A percentile compares a stretch with the other conserved stretches of the same genome.
Conservation (phyloP, 2,113 vertebrate genomes). For the Galbula dea region DNA sequence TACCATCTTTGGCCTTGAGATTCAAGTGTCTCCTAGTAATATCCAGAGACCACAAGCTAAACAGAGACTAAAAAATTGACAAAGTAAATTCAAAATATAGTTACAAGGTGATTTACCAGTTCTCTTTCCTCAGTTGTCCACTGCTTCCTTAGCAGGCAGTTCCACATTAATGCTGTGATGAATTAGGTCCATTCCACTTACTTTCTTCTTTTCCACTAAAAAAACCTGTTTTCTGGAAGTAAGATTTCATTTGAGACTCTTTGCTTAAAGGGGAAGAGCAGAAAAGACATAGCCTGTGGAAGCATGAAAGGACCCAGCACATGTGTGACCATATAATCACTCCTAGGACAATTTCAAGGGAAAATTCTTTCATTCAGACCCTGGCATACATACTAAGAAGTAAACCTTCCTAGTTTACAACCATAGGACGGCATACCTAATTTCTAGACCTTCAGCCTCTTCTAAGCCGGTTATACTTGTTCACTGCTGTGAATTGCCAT, state of each 20-base stretch:
- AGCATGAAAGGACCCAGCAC: not conserved
- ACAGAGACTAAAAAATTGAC: not conserved
- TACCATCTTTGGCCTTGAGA: not conserved
- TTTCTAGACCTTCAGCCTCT: not conserved
- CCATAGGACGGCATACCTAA: not conserved
- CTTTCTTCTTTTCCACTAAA: not conserved
- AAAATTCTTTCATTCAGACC: not conserved
- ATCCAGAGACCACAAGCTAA: not conserved
- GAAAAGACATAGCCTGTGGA: not conserved
- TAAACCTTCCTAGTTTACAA: not conserved
- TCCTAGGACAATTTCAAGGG: not conserved
- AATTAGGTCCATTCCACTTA: not conserved
- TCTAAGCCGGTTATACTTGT: not conserved
- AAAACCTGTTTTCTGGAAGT: not conserved
- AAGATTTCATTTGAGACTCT: not conserved
- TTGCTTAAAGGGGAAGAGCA: not conserved
- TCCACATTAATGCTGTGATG: not conserved
- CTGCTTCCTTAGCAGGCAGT: not conserved
- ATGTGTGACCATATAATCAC: fast-evolving
- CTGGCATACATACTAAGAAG: not conserved
- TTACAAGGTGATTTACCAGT: not conserved
- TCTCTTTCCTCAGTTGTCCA: not conserved
- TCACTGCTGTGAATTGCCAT: not conserved
- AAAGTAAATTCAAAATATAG: not conserved
- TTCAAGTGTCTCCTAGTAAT: not conserved